Percentiles rank a stretch among this genome's conserved stretches.
These are phyloP conservation scores for Cervus canadensis DNA, from an alignment of 2,113 vertebrate genomes.

Conservation along the genomic window DNA sequence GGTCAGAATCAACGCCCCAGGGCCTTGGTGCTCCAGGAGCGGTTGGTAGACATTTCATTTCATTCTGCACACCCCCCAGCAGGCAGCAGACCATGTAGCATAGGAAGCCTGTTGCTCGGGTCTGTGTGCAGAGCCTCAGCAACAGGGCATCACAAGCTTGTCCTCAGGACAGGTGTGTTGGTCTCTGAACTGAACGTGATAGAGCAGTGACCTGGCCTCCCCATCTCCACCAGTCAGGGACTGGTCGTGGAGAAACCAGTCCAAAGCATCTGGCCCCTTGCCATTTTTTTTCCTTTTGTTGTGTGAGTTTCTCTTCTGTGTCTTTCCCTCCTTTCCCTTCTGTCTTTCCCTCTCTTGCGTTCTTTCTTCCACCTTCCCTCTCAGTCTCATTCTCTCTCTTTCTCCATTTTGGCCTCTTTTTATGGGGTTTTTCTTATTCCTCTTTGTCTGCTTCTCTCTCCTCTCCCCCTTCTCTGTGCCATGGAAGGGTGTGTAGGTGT, in stretches of 20 bases:
- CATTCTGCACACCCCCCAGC: neutral
- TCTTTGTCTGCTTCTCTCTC: neutral
- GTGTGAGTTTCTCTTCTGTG: neutral
- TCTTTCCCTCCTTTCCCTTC: neutral
- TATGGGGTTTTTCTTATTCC: neutral
- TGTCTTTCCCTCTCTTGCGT: neutral
- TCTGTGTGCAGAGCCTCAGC: neutral
- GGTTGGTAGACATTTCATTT: neutral
- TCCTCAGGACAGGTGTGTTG: neutral
- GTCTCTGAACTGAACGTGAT: neutral
- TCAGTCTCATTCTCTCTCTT: neutral
- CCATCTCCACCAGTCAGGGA: neutral
- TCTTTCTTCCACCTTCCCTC: neutral
- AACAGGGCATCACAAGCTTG: neutral
- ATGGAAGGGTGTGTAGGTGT: neutral
- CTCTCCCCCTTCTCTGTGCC: neutral
- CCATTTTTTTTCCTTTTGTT: fast-evolving
- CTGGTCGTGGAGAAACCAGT: neutral
- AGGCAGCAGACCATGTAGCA: neutral
- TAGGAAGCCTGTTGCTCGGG: neutral
- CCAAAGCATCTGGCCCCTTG: neutral
- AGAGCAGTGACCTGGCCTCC: neutral
- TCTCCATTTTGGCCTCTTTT: neutral
- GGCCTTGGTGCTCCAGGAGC: neutral
- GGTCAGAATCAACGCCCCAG: neutral